Evolutionary conservation across 2,888 invertebrate genomes (phyloP), one percentile per base, ranked within the genome.

Genomic region (Ctena decussata): DNA sequence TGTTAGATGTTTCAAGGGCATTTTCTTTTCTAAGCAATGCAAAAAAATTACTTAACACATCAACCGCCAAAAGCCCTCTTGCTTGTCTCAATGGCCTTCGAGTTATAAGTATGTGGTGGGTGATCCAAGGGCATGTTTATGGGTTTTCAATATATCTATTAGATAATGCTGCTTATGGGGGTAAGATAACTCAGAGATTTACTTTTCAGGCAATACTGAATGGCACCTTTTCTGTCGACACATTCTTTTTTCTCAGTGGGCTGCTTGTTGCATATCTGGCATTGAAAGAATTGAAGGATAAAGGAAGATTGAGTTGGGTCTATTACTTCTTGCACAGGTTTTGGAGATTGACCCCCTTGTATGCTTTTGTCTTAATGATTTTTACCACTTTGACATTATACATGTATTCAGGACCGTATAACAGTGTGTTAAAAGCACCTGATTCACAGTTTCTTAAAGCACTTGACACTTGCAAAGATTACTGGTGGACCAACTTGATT

Each of bases 401-500:
- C 44, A 74, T 80, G 35, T 35, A 89, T 41, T 71, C 73, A 21
- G 91, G 91, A 1, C 86, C 91, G 12, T 72, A 74, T 6, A 46
- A 44, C n/a, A 41, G 12, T 2, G 21, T 35, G 11, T 1, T 27
- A 6, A 72, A 44, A 44, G 8, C 24, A 37, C 1, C n/a, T 27
- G 41, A 44, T 44, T 24, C 30, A 30, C 6, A 8, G 21, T 70
- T 70, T 70, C 27, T 12, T 6, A 39, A 46, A 44, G n/a, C 8
- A 8, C 11, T 41, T 44, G 72, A 72, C 24, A 30, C 21, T n/a
- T 95, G 95, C 82, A 87, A 91, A 77, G 82, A 84, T 8, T 91
- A 91, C 76, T 95, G 94, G 94, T 95, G 94, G 94, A 85, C 91
- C 44, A 93, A 94, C 77, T 84, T 93, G 0, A 77, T 95, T 8